Conservation (phyloP, 2,797 vertebrate species). For the Naso thynnoides region DNA sequence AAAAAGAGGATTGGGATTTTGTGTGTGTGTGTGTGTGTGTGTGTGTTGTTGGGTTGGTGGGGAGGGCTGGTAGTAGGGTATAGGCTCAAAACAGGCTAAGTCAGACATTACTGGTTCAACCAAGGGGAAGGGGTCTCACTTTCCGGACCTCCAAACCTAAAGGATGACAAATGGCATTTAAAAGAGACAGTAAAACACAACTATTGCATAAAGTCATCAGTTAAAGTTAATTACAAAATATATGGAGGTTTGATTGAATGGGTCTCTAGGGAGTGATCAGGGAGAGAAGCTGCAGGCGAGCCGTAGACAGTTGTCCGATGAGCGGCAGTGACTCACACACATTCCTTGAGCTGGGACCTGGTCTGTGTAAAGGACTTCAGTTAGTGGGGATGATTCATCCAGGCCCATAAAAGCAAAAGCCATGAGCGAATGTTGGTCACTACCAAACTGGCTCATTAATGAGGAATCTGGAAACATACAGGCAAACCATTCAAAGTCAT, state of each 20-base stretch:
- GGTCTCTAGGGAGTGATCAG: constrained; percentile 78
- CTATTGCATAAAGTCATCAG: constrained; percentile 81
- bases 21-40: no score
- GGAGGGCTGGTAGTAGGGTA: constrained; percentile 42
- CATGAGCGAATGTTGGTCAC: constrained; percentile 56
- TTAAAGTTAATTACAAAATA: constrained; percentile 83
- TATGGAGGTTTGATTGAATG: constrained; percentile 82
- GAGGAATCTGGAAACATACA: constrained; percentile 56
- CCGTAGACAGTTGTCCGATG: constrained; percentile 69
- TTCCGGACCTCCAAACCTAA: constrained; percentile 58
- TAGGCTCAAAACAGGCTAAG: constrained; percentile 49
- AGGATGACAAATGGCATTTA: constrained; percentile 78
- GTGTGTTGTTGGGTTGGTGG: neutral
- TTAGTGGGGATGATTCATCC: constrained; percentile 72
- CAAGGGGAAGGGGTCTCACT: constrained; percentile 46
- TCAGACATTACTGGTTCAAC: constrained; percentile 57
- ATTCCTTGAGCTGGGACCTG: constrained; percentile 81
- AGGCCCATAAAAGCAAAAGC: constrained; percentile 61
- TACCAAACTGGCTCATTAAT: constrained; percentile 32
- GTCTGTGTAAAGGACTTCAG: constrained; percentile 82
- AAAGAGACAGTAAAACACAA: constrained; percentile 82
- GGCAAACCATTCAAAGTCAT: constrained; percentile 33
- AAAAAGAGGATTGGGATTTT: constrained; percentile 19
- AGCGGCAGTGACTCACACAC: constrained; percentile 77
- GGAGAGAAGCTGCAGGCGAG: constrained; percentile 77